These are phyloP conservation scores for Copidosoma floridanum DNA, from an alignment of 1,140 invertebrate species.

Conservation along the genomic window DNA sequence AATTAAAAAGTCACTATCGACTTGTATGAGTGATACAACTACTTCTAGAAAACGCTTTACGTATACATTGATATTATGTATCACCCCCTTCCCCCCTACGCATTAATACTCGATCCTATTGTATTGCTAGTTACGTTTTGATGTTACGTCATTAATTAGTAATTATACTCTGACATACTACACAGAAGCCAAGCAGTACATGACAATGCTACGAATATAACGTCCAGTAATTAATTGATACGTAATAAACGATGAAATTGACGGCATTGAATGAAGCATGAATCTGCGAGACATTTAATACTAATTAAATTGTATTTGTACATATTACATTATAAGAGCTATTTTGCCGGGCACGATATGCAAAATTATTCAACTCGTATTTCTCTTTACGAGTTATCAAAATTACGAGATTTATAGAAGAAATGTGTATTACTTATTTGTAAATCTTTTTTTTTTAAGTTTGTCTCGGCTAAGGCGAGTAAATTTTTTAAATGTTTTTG, in stretches of 20 bases:
- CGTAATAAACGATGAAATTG: conserved; percentile 44
- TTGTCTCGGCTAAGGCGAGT: not conserved
- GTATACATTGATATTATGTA: conserved; percentile 28
- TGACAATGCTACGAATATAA: conserved; percentile 48
- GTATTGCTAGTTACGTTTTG: conserved; percentile 50
- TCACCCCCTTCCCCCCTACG: too few species aligned
- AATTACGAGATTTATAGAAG: not conserved
- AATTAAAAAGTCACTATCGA: conserved; percentile 27
- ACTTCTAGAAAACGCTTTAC: conserved; percentile 54
- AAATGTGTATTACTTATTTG: conserved; percentile 3
- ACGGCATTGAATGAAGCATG: conserved; percentile 40
- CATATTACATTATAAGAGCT: conserved; percentile 29
- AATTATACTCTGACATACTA: conserved; percentile 34
- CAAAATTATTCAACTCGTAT: not conserved
- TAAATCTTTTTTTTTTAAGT: conserved; percentile 10
- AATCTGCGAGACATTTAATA: conserved; percentile 22
- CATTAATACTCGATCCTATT: conserved; percentile 37
- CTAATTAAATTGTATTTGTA: conserved; percentile 37
- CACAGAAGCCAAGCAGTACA: conserved; percentile 34
- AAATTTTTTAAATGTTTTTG: too few species aligned
- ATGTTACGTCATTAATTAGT: conserved; percentile 48
- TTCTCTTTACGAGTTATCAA: not conserved
- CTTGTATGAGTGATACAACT: conserved; percentile 41
- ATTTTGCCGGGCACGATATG: conserved; percentile 3
- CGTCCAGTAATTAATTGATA: conserved; percentile 51